A percentile compares a stretch with the other conserved stretches of the same genome.
phyloP scores from a whole-genome alignment of 2,888 invertebrate genomes.

The Alsophila aescularia region DNA sequence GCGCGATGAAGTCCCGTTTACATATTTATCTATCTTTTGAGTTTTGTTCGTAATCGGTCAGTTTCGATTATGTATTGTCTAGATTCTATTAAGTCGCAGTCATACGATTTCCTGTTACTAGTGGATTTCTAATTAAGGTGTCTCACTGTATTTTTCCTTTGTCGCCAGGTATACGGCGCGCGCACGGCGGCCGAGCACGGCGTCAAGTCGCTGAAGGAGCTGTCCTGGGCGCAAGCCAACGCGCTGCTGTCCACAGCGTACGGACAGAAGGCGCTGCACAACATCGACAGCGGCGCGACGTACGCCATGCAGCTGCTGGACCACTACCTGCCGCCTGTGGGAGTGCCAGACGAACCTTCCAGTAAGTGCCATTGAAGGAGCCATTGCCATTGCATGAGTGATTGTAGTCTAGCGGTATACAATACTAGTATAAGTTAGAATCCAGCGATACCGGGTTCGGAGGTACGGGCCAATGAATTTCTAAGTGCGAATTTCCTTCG shows the following conservation, averaged over 20 bases:
- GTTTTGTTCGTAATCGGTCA: too few relatives aligned
- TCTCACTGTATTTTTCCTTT: not conserved
- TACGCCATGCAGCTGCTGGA: constrained; percentile 90
- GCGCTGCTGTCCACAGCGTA: constrained; percentile 88
- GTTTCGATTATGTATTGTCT: too few relatives aligned
- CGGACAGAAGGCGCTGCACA: constrained; percentile 87
- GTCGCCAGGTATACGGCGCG: constrained; percentile 72
- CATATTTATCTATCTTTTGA: too few relatives aligned
- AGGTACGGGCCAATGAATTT: too few relatives aligned
- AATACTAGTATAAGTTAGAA: too few relatives aligned
- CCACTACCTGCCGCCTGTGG: constrained; percentile 86
- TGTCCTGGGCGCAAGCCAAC: constrained; percentile 89
- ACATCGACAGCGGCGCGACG: constrained; percentile 87
- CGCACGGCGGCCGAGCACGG: constrained; percentile 82
- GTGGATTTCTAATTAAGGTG: not conserved
- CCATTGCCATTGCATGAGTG: too few relatives aligned
- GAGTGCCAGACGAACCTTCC: constrained; percentile 79
- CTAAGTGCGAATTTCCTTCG: too few relatives aligned
- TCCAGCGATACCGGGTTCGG: too few relatives aligned
- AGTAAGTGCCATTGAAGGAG: too few relatives aligned
- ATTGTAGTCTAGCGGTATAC: too few relatives aligned
- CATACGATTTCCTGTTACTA: not conserved
- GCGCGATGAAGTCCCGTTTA: too few relatives aligned
- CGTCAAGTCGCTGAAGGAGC: constrained; percentile 86
- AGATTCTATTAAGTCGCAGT: too few relatives aligned